Base-by-base conservation (phyloP, 2,113 vertebrate genomes). In the Chaetodon auriga region DNA sequence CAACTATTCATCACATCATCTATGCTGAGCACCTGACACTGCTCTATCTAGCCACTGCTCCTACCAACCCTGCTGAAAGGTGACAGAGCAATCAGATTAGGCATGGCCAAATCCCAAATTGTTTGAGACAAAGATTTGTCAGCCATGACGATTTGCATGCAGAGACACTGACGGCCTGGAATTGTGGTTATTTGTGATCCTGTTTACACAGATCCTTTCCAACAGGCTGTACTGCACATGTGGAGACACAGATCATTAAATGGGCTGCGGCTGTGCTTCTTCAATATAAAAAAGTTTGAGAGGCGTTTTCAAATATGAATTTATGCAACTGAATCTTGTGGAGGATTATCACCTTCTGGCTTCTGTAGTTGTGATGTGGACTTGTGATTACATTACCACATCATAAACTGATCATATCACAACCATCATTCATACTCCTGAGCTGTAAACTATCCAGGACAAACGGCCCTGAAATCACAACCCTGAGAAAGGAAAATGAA, bases 1-100 rank as follows among this genome's bases (percentile, higher is more conserved):
- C 85, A 80, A 80, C 89, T 89, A 88, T 86, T 88, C 92, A 94
- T 94, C 93, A 93, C 92, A 91, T 88, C 80, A 85, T 92, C 77
- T 83, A 74, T 91, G 89, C 78, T 80, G 83, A 87, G 82, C 92
- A 85, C 60, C 68, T 89, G 83, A 84, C 90, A 74, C 60, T 18
- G 35, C 53, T 75, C 60, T 36, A 75, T 87, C 84, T 48, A 53
- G 35, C 84, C 71, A 51, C 72, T 45, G 70, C 73, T 65, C 63
- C 53, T 49, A 30, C 72, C 38, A 65, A 25, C 38, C 16, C 41
- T 21, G 49, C 55, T 69, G 72, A 69, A 86, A 74, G 74, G 69
- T 79, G 61, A 74, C 55, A 80, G 75, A 73, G 65, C 72, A 53
- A 73, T 81, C 48, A 62, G 68, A 72, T 88, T 68, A 83, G 63